Conservation (phyloP, 1,140 invertebrate species). For the Mycetomoellerius zeteki region DNA sequence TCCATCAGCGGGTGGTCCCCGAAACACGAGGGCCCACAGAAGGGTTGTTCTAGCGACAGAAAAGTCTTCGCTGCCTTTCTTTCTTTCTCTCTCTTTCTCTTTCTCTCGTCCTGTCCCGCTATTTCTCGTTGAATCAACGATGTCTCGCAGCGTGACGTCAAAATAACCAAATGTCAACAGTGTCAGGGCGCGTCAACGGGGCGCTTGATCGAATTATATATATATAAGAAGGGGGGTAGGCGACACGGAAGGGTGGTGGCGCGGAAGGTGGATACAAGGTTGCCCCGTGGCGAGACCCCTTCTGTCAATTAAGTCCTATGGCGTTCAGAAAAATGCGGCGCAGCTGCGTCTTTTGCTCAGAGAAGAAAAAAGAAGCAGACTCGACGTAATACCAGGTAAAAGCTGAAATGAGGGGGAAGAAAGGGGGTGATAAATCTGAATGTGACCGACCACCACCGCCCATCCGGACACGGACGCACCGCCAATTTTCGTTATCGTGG, state of each 20-base stretch:
- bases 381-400: slow-evolving; percentile 32
- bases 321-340: slow-evolving; percentile 42
- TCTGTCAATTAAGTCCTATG: slow-evolving; percentile 75
- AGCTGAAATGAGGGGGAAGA: background rate
- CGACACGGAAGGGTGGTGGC: slow-evolving; percentile 41
- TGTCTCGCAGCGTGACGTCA: slow-evolving; percentile 82
- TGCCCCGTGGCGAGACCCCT: slow-evolving; percentile 76
- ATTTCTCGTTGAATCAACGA: slow-evolving; percentile 54
- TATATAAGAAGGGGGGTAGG: slow-evolving; percentile 38
- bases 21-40: slow-evolving; percentile 47
- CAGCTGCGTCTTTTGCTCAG: slow-evolving; percentile 67
- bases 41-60: slow-evolving; percentile 57
- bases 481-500: slow-evolving; percentile 76
- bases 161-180: slow-evolving; percentile 85
- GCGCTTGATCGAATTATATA: slow-evolving; percentile 84
- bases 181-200: slow-evolving; percentile 78
- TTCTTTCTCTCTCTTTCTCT: background rate
- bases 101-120: slow-evolving; percentile 37
- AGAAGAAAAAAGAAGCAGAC: slow-evolving; percentile 16
- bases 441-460: slow-evolving; percentile 74
- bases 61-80: background rate
- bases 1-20: slow-evolving; percentile 76
- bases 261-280: slow-evolving; percentile 60
- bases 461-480: slow-evolving; percentile 68
- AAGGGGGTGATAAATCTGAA: slow-evolving; percentile 31